Evolutionary conservation across 2,113 vertebrate species (phyloP).

Genomic region (Amazona vittata): DNA sequence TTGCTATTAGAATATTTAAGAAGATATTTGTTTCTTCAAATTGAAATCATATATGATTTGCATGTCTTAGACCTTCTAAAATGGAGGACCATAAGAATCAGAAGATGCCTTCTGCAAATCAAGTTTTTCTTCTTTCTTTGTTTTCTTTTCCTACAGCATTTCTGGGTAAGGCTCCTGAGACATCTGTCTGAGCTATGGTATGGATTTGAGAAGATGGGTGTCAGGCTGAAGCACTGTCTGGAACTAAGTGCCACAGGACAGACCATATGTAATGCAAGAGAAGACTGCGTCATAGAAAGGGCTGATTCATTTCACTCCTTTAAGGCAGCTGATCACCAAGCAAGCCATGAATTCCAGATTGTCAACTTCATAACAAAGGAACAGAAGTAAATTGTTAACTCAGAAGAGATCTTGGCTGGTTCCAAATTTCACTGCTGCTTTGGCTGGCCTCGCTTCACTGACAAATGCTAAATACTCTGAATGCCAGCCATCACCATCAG

Average conservation of each 20-base stretch:
- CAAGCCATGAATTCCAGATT: background rate
- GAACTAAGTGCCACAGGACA: background rate
- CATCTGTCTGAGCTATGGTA: background rate
- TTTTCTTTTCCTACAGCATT: background rate
- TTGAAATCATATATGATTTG: background rate
- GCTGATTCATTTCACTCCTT: background rate
- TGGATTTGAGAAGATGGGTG: background rate
- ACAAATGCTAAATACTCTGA: conserved; percentile 3
- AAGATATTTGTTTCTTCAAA: background rate
- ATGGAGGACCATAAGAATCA: background rate
- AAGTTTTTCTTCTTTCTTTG: background rate
- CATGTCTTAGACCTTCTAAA: background rate
- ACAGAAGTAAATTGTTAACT: conserved; percentile 7
- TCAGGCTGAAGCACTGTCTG: background rate
- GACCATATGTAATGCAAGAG: background rate
- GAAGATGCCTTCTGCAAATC: background rate
- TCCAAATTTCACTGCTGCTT: conserved; percentile 15
- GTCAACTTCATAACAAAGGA: conserved; percentile 12
- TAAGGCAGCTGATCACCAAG: background rate
- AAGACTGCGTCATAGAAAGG: background rate
- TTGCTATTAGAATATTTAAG: background rate
- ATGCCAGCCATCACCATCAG: background rate
- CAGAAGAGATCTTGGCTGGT: background rate
- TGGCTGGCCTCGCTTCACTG: background rate
- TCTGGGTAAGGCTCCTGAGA: background rate